Base-by-base conservation (phyloP, 1,140 invertebrate species). In the Odontomachus brunneus region DNA sequence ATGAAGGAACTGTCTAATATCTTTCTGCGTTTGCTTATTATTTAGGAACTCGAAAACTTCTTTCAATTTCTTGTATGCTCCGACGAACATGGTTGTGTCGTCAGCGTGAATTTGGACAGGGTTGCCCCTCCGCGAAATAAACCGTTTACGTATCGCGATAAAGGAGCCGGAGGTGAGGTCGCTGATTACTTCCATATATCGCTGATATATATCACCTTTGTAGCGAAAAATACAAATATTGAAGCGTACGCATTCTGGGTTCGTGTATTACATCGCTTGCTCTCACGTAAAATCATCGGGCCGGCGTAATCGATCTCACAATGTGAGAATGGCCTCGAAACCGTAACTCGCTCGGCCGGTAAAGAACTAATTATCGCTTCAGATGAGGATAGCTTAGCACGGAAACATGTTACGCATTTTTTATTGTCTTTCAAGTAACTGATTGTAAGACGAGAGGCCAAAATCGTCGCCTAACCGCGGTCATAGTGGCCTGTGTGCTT, bases 211-310 rank as follows among this genome's bases (percentile, higher is more conserved):
- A 75, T 4, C 0, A 60, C 66, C 57, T 84, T 88, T 0, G 55
- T 55, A 0, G 78, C n/a, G 0, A 85, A 63, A 24, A 71, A 84
- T 0, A 88, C 62, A 33, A 88, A 88, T 0, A 88, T 1, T 0
- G 84, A 63, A 5, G 84, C 19, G 14, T 88, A 84, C 0, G 74
- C 75, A 0, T 71, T 71, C 0, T 9, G 26, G 7, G 7, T 71
- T 0, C 26, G 49, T 0, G 51, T n/a, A 2, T 71, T 71, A 0
- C 51, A 51, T 0, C 51, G 12, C 4, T 17, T 71, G 0, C n/a
- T 9, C 1, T 71, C 51, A 0, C n/a, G 14, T 3, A 60, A 0
- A 0, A 3, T 3, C 0, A 74, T 0, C 0, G 62, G 49, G 0
- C 60, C 62, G 0, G 59, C 74, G 1, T 78, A 78, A 7, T 78